These are phyloP conservation scores for Tholera decimalis DNA, from an alignment of 2,888 invertebrate species.

Conservation along the genomic window DNA sequence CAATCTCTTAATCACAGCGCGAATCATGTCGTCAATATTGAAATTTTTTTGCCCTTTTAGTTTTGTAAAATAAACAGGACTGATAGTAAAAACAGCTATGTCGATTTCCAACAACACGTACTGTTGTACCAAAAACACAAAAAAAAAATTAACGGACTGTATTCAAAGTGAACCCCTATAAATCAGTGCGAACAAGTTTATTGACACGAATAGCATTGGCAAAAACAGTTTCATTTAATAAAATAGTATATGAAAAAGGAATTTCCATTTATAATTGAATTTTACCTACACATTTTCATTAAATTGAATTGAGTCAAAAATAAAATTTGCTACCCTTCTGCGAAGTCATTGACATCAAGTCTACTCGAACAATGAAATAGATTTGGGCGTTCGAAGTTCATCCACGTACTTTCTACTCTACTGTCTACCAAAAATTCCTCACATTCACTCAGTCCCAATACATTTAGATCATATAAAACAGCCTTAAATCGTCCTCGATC, in stretches of 20 bases:
- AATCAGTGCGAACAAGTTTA: conserved; percentile 21
- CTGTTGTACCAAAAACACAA: too few relatives aligned
- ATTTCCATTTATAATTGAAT: conserved; percentile 40
- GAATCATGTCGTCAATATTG: too few relatives aligned
- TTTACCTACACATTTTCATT: conserved; percentile 37
- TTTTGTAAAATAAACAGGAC: too few relatives aligned
- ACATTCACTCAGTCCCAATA: conserved; percentile 36
- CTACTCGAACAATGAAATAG: conserved; percentile 31
- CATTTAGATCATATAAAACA: conserved; percentile 38
- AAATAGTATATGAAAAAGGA: conserved; percentile 25
- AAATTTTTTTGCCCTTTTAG: too few relatives aligned
- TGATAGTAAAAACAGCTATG: not conserved
- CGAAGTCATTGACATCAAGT: conserved; percentile 49
- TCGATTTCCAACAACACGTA: too few relatives aligned
- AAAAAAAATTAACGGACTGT: not conserved
- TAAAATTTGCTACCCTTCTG: conserved; percentile 25
- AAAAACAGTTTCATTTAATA: conserved; percentile 30
- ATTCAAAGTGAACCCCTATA: not conserved
- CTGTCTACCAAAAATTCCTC: conserved; percentile 35
- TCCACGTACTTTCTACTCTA: conserved; percentile 43
- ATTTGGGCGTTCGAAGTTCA: conserved; percentile 44
- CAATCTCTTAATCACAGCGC: too few relatives aligned
- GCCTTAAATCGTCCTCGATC: conserved; percentile 23
- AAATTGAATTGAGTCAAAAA: conserved; percentile 45
- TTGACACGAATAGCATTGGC: conserved; percentile 17